These are phyloP conservation scores for Zaprionus tsacasi DNA, from an alignment of 1,140 invertebrate genomes.

Conservation along the genomic window DNA sequence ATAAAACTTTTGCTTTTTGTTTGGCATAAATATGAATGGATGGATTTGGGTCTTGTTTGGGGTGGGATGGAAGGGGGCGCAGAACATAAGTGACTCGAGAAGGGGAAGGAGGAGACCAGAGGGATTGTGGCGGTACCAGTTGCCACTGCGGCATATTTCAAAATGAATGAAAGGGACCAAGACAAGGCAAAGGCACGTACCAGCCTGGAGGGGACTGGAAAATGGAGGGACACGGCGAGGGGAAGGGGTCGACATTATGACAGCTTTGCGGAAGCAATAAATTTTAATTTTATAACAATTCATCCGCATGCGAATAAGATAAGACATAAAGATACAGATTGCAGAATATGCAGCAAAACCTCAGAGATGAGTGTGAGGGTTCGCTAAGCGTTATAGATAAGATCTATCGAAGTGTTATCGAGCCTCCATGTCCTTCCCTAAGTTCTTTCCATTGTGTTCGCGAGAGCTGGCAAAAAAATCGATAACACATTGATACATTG, in stretches of 20 bases:
- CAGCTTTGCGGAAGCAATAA: conserved; percentile 72
- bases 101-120: neutral
- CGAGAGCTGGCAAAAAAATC: neutral
- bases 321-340: conserved; percentile 18
- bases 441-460: neutral
- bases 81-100: conserved; percentile 1
- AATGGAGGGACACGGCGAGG: neutral
- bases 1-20: conserved; percentile 76
- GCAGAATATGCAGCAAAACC: conserved; percentile 7
- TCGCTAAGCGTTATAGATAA: neutral
- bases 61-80: neutral
- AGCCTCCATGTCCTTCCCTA: neutral
- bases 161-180: conserved; percentile 27
- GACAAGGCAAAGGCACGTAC: conserved; percentile 26
- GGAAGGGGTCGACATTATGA: conserved; percentile 26
- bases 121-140: conserved; percentile 22
- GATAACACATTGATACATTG: too few species aligned
- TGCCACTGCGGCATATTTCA: conserved; percentile 46
- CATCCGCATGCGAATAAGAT: conserved; percentile 62
- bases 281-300: conserved; percentile 71
- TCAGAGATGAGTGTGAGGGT: neutral
- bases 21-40: conserved; percentile 75
- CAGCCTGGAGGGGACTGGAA: neutral
- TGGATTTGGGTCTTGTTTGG: conserved; percentile 52
- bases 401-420: neutral